These are phyloP conservation scores for Rhombomys opimus DNA, from an alignment of 2,113 vertebrate genomes.

Conservation along the genomic window DNA sequence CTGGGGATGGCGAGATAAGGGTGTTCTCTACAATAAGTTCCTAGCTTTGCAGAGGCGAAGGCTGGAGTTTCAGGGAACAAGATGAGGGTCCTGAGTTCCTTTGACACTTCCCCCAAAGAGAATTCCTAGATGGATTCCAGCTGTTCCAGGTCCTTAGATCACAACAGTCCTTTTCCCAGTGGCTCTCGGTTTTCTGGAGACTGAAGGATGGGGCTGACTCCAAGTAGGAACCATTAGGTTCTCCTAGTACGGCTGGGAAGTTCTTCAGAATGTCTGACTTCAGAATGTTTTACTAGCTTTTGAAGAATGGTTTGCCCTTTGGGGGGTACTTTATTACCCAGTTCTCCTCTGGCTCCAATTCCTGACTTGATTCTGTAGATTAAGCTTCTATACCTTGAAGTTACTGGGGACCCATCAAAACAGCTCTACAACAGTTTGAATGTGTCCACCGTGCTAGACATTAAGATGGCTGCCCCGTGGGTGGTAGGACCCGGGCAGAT, in stretches of 20 bases:
- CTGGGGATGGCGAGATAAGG: constrained; percentile 12
- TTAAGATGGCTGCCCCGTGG: constrained; percentile 60
- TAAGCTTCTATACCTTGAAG: constrained; percentile 3
- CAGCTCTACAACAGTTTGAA: background rate
- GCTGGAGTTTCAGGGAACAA: background rate
- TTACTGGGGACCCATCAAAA: background rate
- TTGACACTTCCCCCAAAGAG: background rate
- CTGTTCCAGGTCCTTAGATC: background rate
- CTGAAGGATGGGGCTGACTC: background rate
- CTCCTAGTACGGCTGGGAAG: background rate
- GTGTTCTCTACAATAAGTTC: background rate
- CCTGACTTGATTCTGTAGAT: background rate
- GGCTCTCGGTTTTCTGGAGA: background rate
- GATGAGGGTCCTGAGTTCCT: background rate
- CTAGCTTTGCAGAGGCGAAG: background rate
- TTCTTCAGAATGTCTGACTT: constrained; percentile 28
- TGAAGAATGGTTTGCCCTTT: background rate
- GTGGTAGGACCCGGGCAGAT: constrained; percentile 65
- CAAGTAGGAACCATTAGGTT: background rate
- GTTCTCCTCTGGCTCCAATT: background rate
- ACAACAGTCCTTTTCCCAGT: background rate
- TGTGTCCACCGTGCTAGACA: constrained; percentile 14
- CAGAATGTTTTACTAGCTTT: background rate
- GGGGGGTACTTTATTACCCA: background rate
- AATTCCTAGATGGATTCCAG: background rate